Evolutionary conservation across 92 coral and sea anemone species (phyloP).

Genomic region (Zoanthus solanderi): DNA sequence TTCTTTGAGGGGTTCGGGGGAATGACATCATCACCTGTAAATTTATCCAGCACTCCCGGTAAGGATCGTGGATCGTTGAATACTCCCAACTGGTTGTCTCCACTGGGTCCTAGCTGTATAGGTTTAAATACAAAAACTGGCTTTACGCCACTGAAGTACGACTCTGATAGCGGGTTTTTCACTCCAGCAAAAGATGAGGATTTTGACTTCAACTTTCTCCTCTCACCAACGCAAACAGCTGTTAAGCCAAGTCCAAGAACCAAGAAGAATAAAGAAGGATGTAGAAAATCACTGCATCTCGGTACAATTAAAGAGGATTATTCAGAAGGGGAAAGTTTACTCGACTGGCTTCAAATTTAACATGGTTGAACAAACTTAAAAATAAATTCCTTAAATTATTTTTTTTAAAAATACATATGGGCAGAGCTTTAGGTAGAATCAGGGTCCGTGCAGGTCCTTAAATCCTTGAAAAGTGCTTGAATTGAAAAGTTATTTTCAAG

Average conservation of each 20-base stretch:
- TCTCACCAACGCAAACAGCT: slow-evolving; percentile 72
- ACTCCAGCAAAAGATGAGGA: slow-evolving; percentile 84
- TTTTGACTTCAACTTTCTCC: slow-evolving; percentile 77
- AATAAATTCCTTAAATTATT: no score
- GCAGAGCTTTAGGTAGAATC: no score
- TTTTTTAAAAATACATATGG: no score
- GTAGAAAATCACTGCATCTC: slow-evolving; percentile 89
- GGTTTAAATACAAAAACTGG: slow-evolving; percentile 59
- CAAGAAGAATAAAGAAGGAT: slow-evolving; percentile 71
- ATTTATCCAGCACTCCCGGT: slow-evolving; percentile 70
- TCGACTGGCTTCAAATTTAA: slow-evolving; percentile 38
- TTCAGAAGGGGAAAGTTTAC: slow-evolving; percentile 15
- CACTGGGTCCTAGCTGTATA: slow-evolving; percentile 36
- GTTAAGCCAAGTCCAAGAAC: slow-evolving; percentile 52
- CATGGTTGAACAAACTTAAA: background rate
- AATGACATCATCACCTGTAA: slow-evolving; percentile 70
- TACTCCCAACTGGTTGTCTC: slow-evolving; percentile 66
- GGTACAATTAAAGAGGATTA: slow-evolving; percentile 66
- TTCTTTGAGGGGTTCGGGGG: slow-evolving; percentile 46
- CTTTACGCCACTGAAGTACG: slow-evolving; percentile 79
- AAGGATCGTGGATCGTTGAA: slow-evolving; percentile 61
- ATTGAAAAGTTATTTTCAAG: no score
- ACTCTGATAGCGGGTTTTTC: slow-evolving; percentile 79
- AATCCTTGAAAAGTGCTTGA: no score
- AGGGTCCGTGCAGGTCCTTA: no score